Conservation (phyloP, 1,140 invertebrate species). For the Zaprionus gabonicus region DNA sequence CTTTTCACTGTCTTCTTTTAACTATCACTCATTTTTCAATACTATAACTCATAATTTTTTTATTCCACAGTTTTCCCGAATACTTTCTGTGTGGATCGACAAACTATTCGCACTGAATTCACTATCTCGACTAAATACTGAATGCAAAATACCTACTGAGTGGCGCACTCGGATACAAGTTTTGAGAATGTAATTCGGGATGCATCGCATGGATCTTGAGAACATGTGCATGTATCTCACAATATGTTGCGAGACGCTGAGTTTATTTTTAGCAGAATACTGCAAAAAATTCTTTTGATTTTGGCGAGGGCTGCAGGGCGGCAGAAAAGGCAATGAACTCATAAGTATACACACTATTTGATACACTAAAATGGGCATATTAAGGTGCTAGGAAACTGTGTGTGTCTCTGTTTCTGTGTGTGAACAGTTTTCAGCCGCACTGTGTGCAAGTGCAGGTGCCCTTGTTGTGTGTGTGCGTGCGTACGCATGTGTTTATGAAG, state of each 20-base stretch:
- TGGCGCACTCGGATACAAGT: constrained; percentile 50
- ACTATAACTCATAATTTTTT: background rate
- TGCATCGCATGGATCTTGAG: constrained; percentile 62
- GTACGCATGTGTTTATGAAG: constrained; percentile 8
- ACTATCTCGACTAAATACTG: constrained; percentile 59
- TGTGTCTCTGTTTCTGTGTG: constrained; percentile 2
- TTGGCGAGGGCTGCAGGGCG: constrained; percentile 57
- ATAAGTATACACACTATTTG: constrained; percentile 47
- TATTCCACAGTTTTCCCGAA: background rate
- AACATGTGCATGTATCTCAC: constrained; percentile 19
- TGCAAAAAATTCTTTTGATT: constrained; percentile 39
- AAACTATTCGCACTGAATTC: constrained; percentile 51
- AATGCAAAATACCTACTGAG: constrained; percentile 37
- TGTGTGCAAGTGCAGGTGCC: constrained; percentile 35
- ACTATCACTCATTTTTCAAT: no score
- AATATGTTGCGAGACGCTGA: constrained; percentile 17
- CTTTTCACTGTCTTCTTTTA: no score
- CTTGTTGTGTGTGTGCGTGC: constrained; percentile 44
- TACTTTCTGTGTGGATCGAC: background rate
- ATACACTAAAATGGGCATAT: constrained; percentile 56
- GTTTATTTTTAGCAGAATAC: constrained; percentile 66
- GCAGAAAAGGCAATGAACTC: constrained; percentile 76
- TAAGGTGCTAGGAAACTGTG: constrained; percentile 17
- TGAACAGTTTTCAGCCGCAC: constrained; percentile 50
- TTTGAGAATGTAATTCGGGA: constrained; percentile 59